phyloP scores from a whole-genome alignment of 1,140 invertebrate genomes.

The Littorina saxatilis region DNA sequence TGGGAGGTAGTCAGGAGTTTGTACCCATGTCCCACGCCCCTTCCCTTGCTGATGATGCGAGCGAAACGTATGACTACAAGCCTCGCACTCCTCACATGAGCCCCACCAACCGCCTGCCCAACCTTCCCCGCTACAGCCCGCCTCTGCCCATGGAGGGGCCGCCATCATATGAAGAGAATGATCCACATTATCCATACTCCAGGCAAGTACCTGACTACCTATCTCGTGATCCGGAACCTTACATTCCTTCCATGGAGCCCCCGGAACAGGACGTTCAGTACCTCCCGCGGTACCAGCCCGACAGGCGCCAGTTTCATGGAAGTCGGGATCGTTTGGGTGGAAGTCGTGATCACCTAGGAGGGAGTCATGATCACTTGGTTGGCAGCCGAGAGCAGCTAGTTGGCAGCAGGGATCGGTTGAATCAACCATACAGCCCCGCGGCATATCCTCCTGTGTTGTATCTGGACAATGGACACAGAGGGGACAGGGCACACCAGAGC shows the following conservation, averaged over 20 bases:
- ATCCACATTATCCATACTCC: not conserved
- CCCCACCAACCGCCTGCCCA: constrained; percentile 1
- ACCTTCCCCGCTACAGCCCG: constrained; percentile 30
- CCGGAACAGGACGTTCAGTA: constrained; percentile 1
- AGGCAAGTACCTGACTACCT: not conserved
- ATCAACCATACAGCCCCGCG: not conserved
- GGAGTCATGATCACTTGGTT: not conserved
- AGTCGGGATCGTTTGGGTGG: constrained; percentile 5
- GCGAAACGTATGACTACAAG: not conserved
- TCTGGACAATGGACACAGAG: not conserved
- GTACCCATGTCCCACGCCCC: not conserved
- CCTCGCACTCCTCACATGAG: not conserved
- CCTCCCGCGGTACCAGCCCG: constrained; percentile 20
- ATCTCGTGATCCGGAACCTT: not conserved
- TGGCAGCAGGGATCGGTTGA: constrained; percentile 25
- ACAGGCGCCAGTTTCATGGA: constrained; percentile 23
- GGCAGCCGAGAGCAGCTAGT: constrained; percentile 7
- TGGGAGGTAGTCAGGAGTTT: not conserved
- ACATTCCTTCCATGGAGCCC: not conserved
- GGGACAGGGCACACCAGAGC: not conserved
- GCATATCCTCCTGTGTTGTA: constrained; percentile 13
- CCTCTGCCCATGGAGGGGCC: constrained; percentile 12
- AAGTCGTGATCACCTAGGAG: not conserved
- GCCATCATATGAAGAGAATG: constrained; percentile 24
- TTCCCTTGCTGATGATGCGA: not conserved